Conservation (phyloP, 2,113 vertebrate genomes). For the Rhabdornis inornatus region DNA sequence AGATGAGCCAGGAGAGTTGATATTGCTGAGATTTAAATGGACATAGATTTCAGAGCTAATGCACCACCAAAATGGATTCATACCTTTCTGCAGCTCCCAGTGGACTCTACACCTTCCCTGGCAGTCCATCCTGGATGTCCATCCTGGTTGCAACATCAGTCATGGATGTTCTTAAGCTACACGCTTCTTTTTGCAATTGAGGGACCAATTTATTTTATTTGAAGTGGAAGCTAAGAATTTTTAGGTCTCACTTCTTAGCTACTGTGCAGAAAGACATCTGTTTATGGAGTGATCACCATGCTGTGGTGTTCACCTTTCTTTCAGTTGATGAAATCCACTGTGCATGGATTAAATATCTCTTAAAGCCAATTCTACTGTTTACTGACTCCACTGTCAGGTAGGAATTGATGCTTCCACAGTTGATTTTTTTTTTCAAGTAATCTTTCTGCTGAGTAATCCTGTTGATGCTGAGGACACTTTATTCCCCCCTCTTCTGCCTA, state of each 20-base stretch:
- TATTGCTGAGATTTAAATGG: background rate
- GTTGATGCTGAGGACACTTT: background rate
- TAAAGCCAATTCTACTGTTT: background rate
- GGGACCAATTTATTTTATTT: background rate
- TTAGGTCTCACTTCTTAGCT: background rate
- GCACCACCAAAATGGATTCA: background rate
- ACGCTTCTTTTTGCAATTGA: background rate
- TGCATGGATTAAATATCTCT: background rate
- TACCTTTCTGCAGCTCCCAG: background rate
- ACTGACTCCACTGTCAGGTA: background rate
- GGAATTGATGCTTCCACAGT: background rate
- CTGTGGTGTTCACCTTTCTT: background rate
- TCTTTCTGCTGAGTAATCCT: constrained; percentile 9
- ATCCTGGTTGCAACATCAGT: background rate
- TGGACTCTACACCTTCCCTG: background rate
- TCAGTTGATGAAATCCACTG: background rate
- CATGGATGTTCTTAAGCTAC: background rate
- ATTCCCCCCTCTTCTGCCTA: background rate
- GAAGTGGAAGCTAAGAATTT: background rate
- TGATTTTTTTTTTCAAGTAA: background rate
- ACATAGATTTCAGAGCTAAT: background rate
- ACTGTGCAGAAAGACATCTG: background rate
- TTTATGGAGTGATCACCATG: background rate
- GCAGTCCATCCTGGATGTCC: background rate
- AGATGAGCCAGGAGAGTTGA: background rate